phyloP scores from a whole-genome alignment of 1,140 invertebrate genomes.

The Euborellia annulipes region DNA sequence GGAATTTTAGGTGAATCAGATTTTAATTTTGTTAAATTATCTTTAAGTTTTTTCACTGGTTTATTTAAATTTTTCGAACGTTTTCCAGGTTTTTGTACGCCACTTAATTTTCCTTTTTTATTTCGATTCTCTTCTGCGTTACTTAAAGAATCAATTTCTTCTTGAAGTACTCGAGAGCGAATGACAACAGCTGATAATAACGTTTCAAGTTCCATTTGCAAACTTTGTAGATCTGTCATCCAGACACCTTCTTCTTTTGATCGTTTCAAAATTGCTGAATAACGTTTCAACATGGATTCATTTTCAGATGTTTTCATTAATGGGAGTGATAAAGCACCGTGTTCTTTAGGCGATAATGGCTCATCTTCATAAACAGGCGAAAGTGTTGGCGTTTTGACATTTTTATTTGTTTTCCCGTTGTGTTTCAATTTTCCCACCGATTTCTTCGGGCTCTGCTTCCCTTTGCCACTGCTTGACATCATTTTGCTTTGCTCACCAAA shows the following conservation, averaged over 20 bases:
- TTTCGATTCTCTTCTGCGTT: conserved; percentile 8
- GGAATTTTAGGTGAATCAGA: conserved; percentile 1
- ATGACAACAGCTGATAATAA: conserved; percentile 66
- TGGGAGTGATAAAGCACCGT: conserved; percentile 16
- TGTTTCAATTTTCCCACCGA: conserved; percentile 20
- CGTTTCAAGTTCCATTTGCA: conserved; percentile 79
- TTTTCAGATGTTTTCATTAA: conserved; percentile 37
- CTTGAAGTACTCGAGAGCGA: conserved; percentile 53
- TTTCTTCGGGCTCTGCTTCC: conserved; percentile 30
- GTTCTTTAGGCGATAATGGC: background rate
- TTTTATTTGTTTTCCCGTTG: conserved; percentile 3
- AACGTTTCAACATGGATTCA: conserved; percentile 34
- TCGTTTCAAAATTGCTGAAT: conserved; percentile 37
- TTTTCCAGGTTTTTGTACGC: conserved; percentile 7
- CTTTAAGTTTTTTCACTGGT: conserved; percentile 8
- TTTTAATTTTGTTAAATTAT: conserved; percentile 1
- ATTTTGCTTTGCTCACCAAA: no score
- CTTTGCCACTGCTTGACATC: conserved; percentile 28
- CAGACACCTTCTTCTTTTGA: conserved; percentile 43
- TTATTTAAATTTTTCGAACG: conserved; percentile 9
- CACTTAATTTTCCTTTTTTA: background rate
- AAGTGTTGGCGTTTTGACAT: background rate
- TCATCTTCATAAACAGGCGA: background rate
- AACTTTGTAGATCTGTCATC: conserved; percentile 68
- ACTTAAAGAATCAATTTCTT: conserved; percentile 31